phyloP scores from a whole-genome alignment of 2,888 invertebrate genomes.

The Hetaerina titia region DNA sequence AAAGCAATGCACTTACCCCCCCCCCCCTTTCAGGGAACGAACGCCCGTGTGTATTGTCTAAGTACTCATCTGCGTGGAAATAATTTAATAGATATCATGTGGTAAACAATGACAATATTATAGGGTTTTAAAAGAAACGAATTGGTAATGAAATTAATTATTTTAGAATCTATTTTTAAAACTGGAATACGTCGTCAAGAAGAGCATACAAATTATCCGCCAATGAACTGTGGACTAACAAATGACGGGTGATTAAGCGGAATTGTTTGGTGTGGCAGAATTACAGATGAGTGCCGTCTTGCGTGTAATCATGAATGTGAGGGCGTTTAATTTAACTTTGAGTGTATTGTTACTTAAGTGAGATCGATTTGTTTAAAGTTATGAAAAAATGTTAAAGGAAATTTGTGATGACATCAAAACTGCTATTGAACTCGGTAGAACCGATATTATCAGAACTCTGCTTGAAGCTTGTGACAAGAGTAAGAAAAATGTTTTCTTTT shows the following conservation, averaged over 20 bases:
- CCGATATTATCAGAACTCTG: constrained; percentile 80
- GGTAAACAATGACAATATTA: too few species aligned
- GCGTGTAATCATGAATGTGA: not conserved
- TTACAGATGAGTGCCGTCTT: not conserved
- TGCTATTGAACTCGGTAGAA: constrained; percentile 80
- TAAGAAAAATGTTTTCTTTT: not conserved
- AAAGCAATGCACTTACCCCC: too few species aligned
- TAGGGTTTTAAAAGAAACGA: too few species aligned
- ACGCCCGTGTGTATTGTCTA: too few species aligned
- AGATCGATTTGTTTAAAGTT: not conserved
- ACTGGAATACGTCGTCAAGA: too few species aligned
- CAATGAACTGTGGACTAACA: not conserved
- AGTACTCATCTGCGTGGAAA: too few species aligned
- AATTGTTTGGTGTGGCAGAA: not conserved
- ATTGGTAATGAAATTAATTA: too few species aligned
- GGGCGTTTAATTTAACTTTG: not conserved
- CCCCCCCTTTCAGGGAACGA: too few species aligned
- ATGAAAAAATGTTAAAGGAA: constrained; percentile 74
- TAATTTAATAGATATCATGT: too few species aligned
- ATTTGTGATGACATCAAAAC: constrained; percentile 78
- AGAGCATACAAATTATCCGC: not conserved
- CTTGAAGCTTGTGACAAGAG: constrained; percentile 79
- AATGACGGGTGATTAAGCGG: not conserved
- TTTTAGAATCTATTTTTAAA: too few species aligned
- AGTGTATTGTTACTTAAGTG: not conserved